Evolutionary conservation across 2,888 invertebrate species (phyloP).

Genomic region (Camptogramma bilineatum): DNA sequence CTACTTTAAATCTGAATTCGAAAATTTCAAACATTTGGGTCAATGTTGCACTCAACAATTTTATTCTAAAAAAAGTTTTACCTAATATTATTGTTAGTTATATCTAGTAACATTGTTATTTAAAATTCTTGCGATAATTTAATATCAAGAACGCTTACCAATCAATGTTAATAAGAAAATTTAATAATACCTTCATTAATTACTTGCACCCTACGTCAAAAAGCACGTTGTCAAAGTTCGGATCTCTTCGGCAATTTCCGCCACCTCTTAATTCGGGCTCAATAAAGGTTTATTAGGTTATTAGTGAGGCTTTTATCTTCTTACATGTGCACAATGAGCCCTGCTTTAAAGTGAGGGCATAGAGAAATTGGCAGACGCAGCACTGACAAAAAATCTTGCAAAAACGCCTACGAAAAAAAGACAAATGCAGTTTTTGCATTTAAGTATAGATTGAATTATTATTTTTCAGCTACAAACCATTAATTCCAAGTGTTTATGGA

Average conservation of each 20-base stretch:
- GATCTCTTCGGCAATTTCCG: conserved; percentile 55
- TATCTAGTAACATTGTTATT: background rate
- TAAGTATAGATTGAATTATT: too few relatives aligned
- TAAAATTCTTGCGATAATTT: background rate
- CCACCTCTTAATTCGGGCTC: conserved; percentile 61
- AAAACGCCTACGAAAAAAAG: background rate
- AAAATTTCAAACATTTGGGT: too few relatives aligned
- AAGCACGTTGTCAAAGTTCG: conserved; percentile 52
- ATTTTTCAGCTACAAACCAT: too few relatives aligned
- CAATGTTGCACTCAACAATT: too few relatives aligned
- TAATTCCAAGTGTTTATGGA: too few relatives aligned
- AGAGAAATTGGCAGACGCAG: conserved; percentile 36
- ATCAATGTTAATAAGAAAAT: conserved; percentile 37
- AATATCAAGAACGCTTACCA: conserved; percentile 23
- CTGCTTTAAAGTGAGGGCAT: conserved; percentile 48
- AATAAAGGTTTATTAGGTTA: conserved; percentile 67
- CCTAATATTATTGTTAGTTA: background rate
- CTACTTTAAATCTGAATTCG: background rate
- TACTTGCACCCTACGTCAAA: conserved; percentile 47
- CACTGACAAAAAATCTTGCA: background rate
- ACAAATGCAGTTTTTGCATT: too few relatives aligned
- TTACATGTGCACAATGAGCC: conserved; percentile 63
- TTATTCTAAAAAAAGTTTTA: too few relatives aligned
- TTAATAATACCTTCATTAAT: conserved; percentile 54
- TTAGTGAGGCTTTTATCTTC: conserved; percentile 64